A percentile compares a stretch with the other conserved stretches of the same genome.
These are phyloP conservation scores for Garra rufa DNA, from an alignment of 2,113 vertebrate genomes.

Conservation along the genomic window DNA sequence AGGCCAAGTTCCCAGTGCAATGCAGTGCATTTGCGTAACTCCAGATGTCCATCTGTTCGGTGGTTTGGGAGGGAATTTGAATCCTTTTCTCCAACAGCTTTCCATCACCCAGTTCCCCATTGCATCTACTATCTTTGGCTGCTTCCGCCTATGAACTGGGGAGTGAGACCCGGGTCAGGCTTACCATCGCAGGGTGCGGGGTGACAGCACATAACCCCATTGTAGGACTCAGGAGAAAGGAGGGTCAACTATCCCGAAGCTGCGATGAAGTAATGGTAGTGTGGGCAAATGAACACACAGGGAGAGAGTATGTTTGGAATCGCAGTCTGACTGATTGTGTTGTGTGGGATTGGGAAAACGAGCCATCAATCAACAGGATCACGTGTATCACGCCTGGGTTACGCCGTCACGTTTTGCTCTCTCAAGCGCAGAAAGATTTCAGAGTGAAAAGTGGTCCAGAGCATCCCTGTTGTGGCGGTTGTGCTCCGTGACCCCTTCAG, in stretches of 20 bases:
- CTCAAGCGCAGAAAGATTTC: conserved; percentile 1
- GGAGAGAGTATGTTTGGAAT: conserved; percentile 38
- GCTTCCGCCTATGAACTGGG: background rate
- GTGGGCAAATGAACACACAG: conserved; percentile 35
- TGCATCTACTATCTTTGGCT: conserved; percentile 31
- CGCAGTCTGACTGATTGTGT: conserved; percentile 27
- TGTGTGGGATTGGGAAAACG: conserved; percentile 41
- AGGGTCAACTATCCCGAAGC: background rate
- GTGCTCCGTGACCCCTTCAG: background rate
- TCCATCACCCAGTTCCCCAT: conserved; percentile 41
- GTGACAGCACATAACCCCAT: background rate
- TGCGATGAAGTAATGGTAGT: conserved; percentile 41
- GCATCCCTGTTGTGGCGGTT: conserved; percentile 7
- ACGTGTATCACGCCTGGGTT: conserved; percentile 31
- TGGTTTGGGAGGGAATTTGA: conserved; percentile 58
- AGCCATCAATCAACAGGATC: conserved; percentile 34
- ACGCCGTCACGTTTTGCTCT: conserved; percentile 12
- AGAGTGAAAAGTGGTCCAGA: conserved; percentile 1
- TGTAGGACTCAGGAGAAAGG: background rate
- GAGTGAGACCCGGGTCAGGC: background rate
- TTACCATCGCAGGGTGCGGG: background rate
- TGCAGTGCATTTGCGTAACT: conserved; percentile 59
- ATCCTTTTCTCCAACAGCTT: conserved; percentile 36
- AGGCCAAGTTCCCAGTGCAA: conserved; percentile 60
- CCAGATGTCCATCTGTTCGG: conserved; percentile 62